These are phyloP conservation scores for Ceramica pisi DNA, from an alignment of 2,888 invertebrate species.

Conservation along the genomic window DNA sequence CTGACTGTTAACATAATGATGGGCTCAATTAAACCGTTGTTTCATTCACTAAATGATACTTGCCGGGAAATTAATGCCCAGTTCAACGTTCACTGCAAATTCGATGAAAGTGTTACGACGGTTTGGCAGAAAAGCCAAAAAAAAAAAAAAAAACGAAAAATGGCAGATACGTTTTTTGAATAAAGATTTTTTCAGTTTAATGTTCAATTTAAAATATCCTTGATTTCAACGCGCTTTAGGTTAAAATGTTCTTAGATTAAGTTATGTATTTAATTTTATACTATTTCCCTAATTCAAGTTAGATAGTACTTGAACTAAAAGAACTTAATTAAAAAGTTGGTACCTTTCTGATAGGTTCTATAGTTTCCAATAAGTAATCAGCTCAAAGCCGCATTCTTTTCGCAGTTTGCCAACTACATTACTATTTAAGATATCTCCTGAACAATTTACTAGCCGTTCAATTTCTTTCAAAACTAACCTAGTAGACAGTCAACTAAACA, in stretches of 20 bases:
- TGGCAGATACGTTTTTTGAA: slow-evolving; percentile 4
- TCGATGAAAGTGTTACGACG: background rate
- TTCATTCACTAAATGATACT: background rate
- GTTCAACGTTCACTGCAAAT: background rate
- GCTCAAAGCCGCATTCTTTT: background rate
- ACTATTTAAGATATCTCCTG: background rate
- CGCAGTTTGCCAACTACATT: background rate
- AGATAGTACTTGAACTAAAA: background rate
- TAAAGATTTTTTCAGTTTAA: background rate
- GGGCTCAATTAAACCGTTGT: slow-evolving; percentile 2
- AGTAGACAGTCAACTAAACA: background rate
- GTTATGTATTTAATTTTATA: too few species aligned
- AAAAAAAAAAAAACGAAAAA: background rate
- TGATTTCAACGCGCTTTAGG: background rate
- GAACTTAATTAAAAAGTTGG: background rate
- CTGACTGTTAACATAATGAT: background rate
- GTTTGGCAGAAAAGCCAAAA: background rate
- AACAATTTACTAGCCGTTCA: background rate
- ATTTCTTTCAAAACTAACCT: slow-evolving; percentile 2
- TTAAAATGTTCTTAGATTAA: background rate
- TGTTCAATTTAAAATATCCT: background rate
- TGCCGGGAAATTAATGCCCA: slow-evolving; percentile 1
- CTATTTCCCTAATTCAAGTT: too few species aligned
- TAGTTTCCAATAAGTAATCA: background rate
- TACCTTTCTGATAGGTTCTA: background rate